phyloP scores from a whole-genome alignment of 2,113 vertebrate genomes.

The Pelvicachromis taeniatus region DNA sequence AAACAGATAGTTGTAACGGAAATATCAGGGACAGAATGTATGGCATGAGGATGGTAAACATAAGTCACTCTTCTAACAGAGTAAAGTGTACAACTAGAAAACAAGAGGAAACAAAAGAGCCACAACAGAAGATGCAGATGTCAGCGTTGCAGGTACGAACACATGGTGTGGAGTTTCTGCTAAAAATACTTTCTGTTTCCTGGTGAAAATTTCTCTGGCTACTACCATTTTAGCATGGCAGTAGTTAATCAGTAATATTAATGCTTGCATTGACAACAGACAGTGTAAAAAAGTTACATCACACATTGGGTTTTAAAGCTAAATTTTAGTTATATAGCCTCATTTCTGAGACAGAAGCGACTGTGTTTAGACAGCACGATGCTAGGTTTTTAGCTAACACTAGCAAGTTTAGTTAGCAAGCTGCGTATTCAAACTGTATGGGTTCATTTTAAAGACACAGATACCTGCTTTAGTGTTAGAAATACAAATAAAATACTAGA shows the following conservation, averaged over 20 bases:
- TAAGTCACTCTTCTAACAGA: neutral
- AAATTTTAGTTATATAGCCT: neutral
- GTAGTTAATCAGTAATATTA: neutral
- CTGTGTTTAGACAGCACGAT: neutral
- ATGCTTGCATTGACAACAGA: neutral
- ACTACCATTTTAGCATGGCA: neutral
- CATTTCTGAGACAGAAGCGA: neutral
- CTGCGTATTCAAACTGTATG: neutral
- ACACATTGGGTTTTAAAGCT: neutral
- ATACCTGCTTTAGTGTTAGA: neutral
- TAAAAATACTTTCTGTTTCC: neutral
- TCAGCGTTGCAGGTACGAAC: neutral
- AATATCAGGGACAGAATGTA: neutral
- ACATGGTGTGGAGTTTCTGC: neutral
- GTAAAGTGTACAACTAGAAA: neutral
- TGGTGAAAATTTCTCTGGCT: neutral
- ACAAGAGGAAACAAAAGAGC: neutral
- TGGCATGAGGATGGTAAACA: neutral
- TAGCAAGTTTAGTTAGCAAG: neutral
- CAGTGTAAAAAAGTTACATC: neutral
- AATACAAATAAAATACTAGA: neutral
- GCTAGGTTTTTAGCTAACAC: neutral
- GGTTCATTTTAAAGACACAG: neutral
- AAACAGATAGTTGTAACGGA: neutral
- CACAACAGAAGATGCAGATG: rapidly evolving